Evolutionary conservation across 1,140 invertebrate species (phyloP), one percentile per base, ranked within the genome.

Genomic region (Dendroctonus valens): DNA sequence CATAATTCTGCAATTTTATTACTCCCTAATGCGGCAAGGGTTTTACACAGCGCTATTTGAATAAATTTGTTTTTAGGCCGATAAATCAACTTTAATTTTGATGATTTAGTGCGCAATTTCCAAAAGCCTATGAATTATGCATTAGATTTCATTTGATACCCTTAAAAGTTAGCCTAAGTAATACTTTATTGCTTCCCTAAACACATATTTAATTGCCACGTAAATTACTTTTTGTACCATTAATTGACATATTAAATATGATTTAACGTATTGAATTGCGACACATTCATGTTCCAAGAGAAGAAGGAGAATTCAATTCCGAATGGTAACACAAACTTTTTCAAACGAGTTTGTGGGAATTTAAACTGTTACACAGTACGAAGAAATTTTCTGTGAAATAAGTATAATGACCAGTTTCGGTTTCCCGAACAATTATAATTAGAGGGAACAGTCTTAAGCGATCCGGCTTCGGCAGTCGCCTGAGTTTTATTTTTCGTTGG

Each of bases 361-460:
- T 52, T 26, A 7, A 52, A 26, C 37, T 52, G 50, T 14, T 8
- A 26, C 26, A 26, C 26, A 26, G 26, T 26, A 26, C 26, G 12
- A 52, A 51, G 44, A 12, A 65, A 65, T 57, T 57, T 65, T 65
- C 62, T 65, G 52, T 57, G 62, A 65, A 65, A 57, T 39, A 65
- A 66, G 52, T 44, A 54, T 71, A 71, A 71, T 69, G 66, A 68
- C 59, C 50, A 65, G 67, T 71, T 71, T 69, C 48, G 53, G 51
- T 69, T 69, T 71, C 60, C 59, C 65, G 40, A 37, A 62, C 51
- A 69, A 69, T 65, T 69, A 59, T 71, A 71, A 71, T 71, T 69
- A 71, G 63, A 71, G 68, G 65, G 70, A 69, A 67, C 61, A 14
- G 63, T 65, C 59, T 69, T 65, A 51, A 61, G 60, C 59, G 66